These are phyloP conservation scores for Parambassis ranga DNA, from an alignment of 2,797 vertebrate genomes.

Conservation along the genomic window DNA sequence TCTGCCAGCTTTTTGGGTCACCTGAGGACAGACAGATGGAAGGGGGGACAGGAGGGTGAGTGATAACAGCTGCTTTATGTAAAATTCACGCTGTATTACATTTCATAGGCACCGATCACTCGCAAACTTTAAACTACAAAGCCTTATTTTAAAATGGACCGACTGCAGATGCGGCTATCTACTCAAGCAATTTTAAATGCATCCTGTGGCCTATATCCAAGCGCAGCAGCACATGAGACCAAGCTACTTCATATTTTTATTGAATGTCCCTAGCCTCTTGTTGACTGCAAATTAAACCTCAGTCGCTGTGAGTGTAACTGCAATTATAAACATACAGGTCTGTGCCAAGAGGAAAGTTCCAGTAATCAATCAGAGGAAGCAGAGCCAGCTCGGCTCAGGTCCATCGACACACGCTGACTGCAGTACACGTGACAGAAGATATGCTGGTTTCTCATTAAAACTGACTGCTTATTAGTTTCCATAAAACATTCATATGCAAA, in stretches of 20 bases:
- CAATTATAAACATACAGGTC: conserved; percentile 46
- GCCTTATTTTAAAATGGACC: neutral
- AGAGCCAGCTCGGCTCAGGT: conserved; percentile 17
- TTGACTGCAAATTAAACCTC: conserved; percentile 49
- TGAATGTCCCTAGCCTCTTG: conserved; percentile 35
- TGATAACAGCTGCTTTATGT: neutral
- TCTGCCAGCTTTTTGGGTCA: conserved; percentile 99
- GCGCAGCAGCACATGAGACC: neutral
- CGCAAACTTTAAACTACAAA: neutral
- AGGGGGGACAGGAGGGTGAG: neutral
- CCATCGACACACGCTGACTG: neutral
- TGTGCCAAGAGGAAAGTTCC: conserved; percentile 46
- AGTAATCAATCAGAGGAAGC: conserved; percentile 37
- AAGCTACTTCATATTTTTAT: conserved; percentile 43
- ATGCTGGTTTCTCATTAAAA: neutral
- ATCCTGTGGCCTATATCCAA: conserved; percentile 19
- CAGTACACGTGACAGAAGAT: neutral
- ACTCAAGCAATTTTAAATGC: neutral
- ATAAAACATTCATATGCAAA: neutral
- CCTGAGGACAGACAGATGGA: conserved; percentile 75
- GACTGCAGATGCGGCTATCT: too few relatives aligned
- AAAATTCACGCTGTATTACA: neutral
- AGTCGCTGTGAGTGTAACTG: conserved; percentile 35
- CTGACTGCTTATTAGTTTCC: too few relatives aligned
- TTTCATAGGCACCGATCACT: neutral